Base-by-base conservation (phyloP, 2,113 vertebrate species). In the Thymallus thymallus region DNA sequence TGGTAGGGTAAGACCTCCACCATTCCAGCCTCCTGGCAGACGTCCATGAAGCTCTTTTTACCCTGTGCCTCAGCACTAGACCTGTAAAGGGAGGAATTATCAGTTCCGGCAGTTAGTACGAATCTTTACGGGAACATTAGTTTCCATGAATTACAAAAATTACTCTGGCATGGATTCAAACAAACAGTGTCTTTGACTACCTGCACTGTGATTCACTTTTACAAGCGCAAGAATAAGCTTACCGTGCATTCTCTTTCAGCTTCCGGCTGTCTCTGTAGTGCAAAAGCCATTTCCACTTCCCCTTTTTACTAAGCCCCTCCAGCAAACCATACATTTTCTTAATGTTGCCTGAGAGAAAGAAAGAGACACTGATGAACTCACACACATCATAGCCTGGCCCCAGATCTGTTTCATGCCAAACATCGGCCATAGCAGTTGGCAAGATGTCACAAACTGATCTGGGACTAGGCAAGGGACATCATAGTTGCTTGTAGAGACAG, bases 281-380 rank as follows among this genome's bases (percentile, higher is more conserved):
- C 73, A 98, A 87, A 55, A 98, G 82, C 97, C 97, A 99, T 78
- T 93, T 96, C 97, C 97, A 99, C 65, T 88, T 91, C 69, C 92
- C 94, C 0, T 60, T 89, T 77, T 80, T 78, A 72, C 91, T 95
- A 1, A 96, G 91, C 66, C 88, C 89, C 88, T 95, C 92, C 82
- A 99, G 78, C 35, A 90, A 76, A 69, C 87, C 88, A 56, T 92
- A 80, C 41, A 95, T 72, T 22, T 91, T 93, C 51, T 94, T 93
- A 85, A 98, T 86, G 35, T 95, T 87, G 70, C 84, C 97, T 98
- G 80, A 41, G 9, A 41, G 35, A 41, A 41, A 41, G 9, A 41
- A 41, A 41, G 9, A 41, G 9, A 41, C 35, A 41, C 10, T 41
- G 35, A 41, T 7, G 10, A 10, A 41, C 9, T 41, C 35, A 3